phyloP scores from a whole-genome alignment of 2,113 vertebrate genomes.

The Tragelaphus scriptus region DNA sequence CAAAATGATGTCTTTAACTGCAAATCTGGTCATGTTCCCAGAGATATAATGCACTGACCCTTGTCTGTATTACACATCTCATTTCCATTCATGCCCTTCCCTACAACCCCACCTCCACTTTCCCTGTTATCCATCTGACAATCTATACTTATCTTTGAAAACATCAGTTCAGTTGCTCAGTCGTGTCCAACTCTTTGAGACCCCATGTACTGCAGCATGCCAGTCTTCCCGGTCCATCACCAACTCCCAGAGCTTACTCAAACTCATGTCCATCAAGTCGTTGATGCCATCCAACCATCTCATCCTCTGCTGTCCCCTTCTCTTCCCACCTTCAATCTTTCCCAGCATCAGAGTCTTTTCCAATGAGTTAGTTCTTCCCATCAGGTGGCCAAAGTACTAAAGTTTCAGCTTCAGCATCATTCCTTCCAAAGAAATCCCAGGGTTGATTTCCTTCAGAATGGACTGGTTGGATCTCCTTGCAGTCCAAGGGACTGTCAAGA shows the following conservation, averaged over 20 bases:
- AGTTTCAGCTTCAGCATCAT: background rate
- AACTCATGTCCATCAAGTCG: background rate
- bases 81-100: background rate
- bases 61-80: background rate
- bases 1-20: background rate
- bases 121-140: background rate
- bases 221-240: background rate
- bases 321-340: background rate
- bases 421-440: background rate
- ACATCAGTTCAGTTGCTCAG: background rate
- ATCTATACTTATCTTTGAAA: background rate
- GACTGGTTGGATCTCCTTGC: background rate
- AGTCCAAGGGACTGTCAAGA: background rate
- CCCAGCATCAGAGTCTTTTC: background rate
- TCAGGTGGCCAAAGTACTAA: background rate
- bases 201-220: background rate
- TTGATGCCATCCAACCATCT: background rate
- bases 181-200: accelerated
- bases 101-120: background rate
- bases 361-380: background rate
- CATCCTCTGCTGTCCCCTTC: background rate
- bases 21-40: background rate
- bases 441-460: background rate
- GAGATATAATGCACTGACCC: background rate
- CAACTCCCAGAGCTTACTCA: background rate